Conservation (phyloP, 2,888 invertebrate genomes). For the Tetragnatha montana region DNA sequence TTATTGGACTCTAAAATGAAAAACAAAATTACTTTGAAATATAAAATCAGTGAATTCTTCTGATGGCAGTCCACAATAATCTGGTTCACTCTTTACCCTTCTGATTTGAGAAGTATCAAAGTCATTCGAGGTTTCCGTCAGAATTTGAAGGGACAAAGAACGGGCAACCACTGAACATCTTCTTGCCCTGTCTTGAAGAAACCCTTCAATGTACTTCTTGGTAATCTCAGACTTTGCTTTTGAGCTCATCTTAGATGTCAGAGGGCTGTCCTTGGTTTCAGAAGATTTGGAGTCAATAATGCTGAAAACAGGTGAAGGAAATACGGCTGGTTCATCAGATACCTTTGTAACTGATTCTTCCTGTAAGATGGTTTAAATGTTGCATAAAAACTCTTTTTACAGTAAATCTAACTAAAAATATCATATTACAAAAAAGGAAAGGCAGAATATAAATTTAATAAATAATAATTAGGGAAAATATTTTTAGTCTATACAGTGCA, state of each 20-base stretch:
- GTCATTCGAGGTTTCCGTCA: constrained; percentile 17
- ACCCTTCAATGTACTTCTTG: constrained; percentile 37
- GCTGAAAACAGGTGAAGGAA: constrained; percentile 19
- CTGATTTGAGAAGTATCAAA: not conserved
- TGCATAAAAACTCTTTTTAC: too few relatives aligned
- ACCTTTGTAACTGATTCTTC: constrained; percentile 33
- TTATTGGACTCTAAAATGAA: not conserved
- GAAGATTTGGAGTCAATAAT: constrained; percentile 22
- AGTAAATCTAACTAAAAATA: too few relatives aligned
- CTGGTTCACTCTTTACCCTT: constrained; percentile 49
- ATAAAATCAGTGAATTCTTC: constrained; percentile 50
- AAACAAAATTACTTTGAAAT: constrained; percentile 49
- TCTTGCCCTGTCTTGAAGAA: constrained; percentile 26
- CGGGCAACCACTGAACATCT: constrained; percentile 23
- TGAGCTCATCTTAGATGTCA: constrained; percentile 22
- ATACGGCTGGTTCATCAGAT: constrained; percentile 12
- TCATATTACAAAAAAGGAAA: too few relatives aligned
- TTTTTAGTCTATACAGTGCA: too few relatives aligned
- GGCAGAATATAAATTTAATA: too few relatives aligned
- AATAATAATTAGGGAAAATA: too few relatives aligned
- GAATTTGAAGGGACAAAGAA: constrained; percentile 40
- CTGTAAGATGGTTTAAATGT: not conserved
- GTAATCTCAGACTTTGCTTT: constrained; percentile 44
- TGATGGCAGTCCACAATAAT: constrained; percentile 34
- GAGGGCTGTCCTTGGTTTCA: constrained; percentile 1